A percentile compares a stretch with the other conserved stretches of the same genome.
These are phyloP conservation scores for Jordanella pulchra DNA, from an alignment of 2,797 vertebrate genomes.

Conservation along the genomic window DNA sequence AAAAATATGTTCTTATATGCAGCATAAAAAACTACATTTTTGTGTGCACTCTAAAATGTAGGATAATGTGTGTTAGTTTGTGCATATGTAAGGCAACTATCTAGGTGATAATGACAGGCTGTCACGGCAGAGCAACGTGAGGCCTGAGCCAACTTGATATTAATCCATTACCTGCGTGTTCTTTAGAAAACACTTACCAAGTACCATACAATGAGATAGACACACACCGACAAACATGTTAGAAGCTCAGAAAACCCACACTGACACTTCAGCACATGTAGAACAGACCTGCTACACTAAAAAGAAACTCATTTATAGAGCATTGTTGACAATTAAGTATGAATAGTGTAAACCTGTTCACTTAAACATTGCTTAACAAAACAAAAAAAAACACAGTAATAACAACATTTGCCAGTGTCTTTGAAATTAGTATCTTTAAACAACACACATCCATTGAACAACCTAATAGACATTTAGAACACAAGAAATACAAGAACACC, in stretches of 20 bases:
- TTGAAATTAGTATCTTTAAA: neutral
- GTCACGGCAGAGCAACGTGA: conserved; percentile 67
- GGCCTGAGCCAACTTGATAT: conserved; percentile 74
- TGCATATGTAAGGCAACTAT: conserved; percentile 43
- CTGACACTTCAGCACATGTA: conserved; percentile 46
- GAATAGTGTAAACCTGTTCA: conserved; percentile 18
- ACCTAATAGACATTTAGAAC: neutral
- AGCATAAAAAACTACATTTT: conserved; percentile 13
- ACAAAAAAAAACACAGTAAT: neutral
- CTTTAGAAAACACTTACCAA: conserved; percentile 52
- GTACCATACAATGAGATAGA: conserved; percentile 16
- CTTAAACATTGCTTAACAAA: conserved; percentile 34
- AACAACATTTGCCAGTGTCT: neutral
- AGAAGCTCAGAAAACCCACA: conserved; percentile 17
- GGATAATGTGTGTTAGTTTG: conserved; percentile 20
- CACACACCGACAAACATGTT: conserved; percentile 18
- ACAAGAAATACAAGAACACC: neutral
- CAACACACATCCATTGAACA: neutral
- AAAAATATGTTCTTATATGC: neutral
- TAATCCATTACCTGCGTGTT: conserved; percentile 82
- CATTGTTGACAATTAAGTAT: conserved; percentile 21
- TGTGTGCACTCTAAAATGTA: neutral
- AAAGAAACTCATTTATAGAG: conserved; percentile 36
- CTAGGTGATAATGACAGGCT: conserved; percentile 81
- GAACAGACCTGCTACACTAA: conserved; percentile 32